Percentiles rank a stretch among this genome's conserved stretches.
Conservation (phyloP, 2,888 invertebrate species). For the Dryomyza anilis region DNA sequence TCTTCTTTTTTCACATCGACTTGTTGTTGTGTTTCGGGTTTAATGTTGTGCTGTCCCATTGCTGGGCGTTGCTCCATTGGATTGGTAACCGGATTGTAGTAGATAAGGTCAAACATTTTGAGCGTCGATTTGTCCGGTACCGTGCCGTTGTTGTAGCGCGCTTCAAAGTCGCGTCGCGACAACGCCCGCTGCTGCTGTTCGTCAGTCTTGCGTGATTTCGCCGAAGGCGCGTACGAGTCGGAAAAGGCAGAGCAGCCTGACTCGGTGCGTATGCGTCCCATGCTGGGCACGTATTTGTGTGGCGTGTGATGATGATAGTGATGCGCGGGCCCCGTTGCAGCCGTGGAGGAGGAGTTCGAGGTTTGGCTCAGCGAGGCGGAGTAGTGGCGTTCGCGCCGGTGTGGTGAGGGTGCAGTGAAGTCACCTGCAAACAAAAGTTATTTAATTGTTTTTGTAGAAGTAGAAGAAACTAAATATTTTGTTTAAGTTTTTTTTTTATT, state of each 20-base stretch:
- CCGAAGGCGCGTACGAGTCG: slow-evolving; percentile 42
- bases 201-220: slow-evolving; percentile 59
- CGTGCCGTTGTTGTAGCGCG: slow-evolving; percentile 49
- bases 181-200: slow-evolving; percentile 62
- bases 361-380: slow-evolving; percentile 42
- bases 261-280: slow-evolving; percentile 58
- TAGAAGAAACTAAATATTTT: too few species aligned
- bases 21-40: background rate
- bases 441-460: background rate
- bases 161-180: slow-evolving; percentile 53
- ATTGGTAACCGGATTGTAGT: slow-evolving; percentile 83
- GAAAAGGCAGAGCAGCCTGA: slow-evolving; percentile 58
- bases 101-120: slow-evolving; percentile 91
- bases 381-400: slow-evolving; percentile 48
- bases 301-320: slow-evolving; percentile 40
- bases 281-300: slow-evolving; percentile 46
- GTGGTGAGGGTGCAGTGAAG: slow-evolving; percentile 38
- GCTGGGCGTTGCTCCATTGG: slow-evolving; percentile 67
- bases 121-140: slow-evolving; percentile 70
- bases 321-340: slow-evolving; percentile 21
- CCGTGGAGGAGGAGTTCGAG: slow-evolving; percentile 23
- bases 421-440: background rate
- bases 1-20: slow-evolving; percentile 9
- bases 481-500: too few species aligned
- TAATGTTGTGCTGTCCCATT: slow-evolving; percentile 45